phyloP scores from a whole-genome alignment of 2,113 vertebrate genomes.

The Campylomormyrus tamandua region DNA sequence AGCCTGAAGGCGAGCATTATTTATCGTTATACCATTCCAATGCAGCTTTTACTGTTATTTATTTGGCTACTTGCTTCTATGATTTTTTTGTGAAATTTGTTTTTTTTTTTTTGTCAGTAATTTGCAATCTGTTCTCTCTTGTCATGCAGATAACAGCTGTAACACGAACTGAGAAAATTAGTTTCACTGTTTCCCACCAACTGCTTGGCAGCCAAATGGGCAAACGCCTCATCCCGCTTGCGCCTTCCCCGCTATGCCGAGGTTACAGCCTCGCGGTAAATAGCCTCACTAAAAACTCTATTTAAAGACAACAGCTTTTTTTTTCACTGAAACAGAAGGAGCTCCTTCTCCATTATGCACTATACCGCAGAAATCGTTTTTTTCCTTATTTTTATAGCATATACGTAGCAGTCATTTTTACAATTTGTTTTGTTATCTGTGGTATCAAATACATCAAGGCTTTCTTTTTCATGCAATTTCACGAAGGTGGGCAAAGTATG shows the following conservation, averaged over 20 bases:
- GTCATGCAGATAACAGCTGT: constrained; percentile 62
- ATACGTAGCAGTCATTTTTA: background rate
- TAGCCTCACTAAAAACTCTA: background rate
- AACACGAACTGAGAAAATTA: constrained; percentile 52
- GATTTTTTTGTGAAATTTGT: constrained; percentile 16
- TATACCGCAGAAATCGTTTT: background rate
- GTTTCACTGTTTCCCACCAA: constrained; percentile 56
- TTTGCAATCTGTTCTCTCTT: constrained; percentile 55
- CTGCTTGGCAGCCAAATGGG: constrained; percentile 54
- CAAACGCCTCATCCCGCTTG: background rate
- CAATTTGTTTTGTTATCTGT: background rate
- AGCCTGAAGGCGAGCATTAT: constrained; percentile 19
- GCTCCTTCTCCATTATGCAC: background rate
- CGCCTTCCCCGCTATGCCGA: background rate
- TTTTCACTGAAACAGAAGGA: background rate
- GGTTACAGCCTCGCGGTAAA: background rate
- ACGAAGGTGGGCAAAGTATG: background rate
- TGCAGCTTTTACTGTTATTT: constrained; percentile 35
- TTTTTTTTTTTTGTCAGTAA: constrained; percentile 42
- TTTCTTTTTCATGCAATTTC: background rate
- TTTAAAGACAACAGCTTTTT: background rate
- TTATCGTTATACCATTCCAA: constrained; percentile 2
- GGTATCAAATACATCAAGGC: background rate
- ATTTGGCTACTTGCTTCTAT: constrained; percentile 47
- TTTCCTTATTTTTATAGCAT: background rate